Base-by-base conservation (phyloP, 2,113 vertebrate species). In the Clarias gariepinus region DNA sequence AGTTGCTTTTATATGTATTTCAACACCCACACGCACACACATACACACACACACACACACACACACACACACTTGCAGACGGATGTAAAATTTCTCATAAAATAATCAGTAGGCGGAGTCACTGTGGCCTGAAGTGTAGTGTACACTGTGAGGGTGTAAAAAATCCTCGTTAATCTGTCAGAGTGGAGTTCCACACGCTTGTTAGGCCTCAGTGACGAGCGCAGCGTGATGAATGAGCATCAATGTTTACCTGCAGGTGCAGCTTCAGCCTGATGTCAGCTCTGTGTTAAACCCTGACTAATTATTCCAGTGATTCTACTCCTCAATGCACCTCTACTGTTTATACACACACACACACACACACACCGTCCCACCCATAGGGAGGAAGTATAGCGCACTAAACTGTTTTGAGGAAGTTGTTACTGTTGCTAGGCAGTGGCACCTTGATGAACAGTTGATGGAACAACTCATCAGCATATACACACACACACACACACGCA, bases 111-210 rank as follows among this genome's bases (percentile, higher is more conserved):
- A 13, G 2, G 74, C 2, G 6, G 74, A 77, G 52, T 57, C 15
- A 57, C 25, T 57, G 15, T 78, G 53, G 10, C 33, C 69, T 71
- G 74, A 77, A 53, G 25, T n/a, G 23, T 76, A 53, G 47, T 15
- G 74, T 53, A 36, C 3, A 36, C 68, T 41, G 30, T 69, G 36
- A 89, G 64, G 89, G 90, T 92, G 92, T 92, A 82, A 90, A 89
- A 90, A 91, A 55, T 88, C 90, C 61, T 55, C 16, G 87, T 93
- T 77, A 87, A 88, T 89, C 78, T 87, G 87, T 88, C 87, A 89
- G 74, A 76, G 79, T 87, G 85, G 88, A 87, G 85, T 90, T 77
- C 36, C 19, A 30, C 3, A 52, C 0, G 23, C 41, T 52, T 3
- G 41, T 76, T 76, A 52, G 41, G 23, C 21, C 73, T 76, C 23